Percentiles rank a stretch among this genome's conserved stretches.
These are phyloP conservation scores for Lipotes vexillifer DNA, from an alignment of 2,113 vertebrate genomes.

Conservation along the genomic window DNA sequence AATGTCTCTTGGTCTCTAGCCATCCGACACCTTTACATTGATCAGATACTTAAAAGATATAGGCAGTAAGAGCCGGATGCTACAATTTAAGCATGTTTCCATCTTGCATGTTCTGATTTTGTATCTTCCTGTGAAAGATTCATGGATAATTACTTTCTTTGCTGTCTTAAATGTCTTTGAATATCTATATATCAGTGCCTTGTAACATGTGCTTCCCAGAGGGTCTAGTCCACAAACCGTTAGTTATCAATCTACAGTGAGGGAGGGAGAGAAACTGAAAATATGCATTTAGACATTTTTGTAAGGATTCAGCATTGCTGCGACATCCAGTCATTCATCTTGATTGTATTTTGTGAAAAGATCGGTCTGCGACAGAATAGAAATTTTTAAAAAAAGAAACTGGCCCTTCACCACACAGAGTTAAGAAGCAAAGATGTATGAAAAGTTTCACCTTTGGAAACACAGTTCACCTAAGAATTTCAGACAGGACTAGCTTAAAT, in stretches of 20 bases:
- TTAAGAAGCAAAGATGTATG: background rate
- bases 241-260: background rate
- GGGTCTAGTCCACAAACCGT: background rate
- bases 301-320: background rate
- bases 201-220: background rate
- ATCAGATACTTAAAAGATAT: background rate
- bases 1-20: background rate
- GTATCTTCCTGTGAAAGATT: background rate
- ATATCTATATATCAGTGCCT: background rate
- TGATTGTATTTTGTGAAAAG: background rate
- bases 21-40: background rate
- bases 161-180: background rate
- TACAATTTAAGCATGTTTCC: background rate
- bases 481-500: background rate
- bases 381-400: background rate
- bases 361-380: background rate
- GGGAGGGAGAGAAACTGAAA: background rate
- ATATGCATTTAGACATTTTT: background rate
- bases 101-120: background rate
- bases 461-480: background rate
- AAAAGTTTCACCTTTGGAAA: slow-evolving; percentile 26
- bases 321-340: background rate
- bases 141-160: background rate
- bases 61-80: background rate
- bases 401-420: background rate